A percentile compares a stretch with the other conserved stretches of the same genome.
These are phyloP conservation scores for Emydura subglobosa DNA, from an alignment of 2,113 vertebrate species.

Conservation along the genomic window DNA sequence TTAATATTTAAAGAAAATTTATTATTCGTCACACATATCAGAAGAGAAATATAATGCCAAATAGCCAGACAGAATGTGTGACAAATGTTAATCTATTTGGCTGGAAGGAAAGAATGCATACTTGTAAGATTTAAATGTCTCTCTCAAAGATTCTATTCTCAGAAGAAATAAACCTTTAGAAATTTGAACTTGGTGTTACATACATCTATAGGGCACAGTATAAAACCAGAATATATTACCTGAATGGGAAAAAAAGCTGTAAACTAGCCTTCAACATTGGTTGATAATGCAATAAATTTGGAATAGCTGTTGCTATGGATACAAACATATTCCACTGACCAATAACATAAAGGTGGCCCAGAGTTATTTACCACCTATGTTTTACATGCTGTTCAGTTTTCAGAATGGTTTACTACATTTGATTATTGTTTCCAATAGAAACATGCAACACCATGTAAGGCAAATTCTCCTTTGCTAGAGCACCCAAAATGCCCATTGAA, in stretches of 20 bases:
- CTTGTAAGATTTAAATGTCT: background rate
- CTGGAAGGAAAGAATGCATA: background rate
- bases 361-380: slow-evolving; percentile 30
- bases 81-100: background rate
- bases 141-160: background rate
- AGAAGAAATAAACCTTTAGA: slow-evolving; percentile 28
- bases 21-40: background rate
- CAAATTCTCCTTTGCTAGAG: slow-evolving; percentile 30
- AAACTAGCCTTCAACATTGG: slow-evolving; percentile 41
- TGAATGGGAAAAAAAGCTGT: slow-evolving; percentile 38
- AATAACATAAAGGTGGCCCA: slow-evolving; percentile 50
- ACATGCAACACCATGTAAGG: slow-evolving; percentile 40
- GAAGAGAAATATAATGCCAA: background rate
- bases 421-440: slow-evolving; percentile 44
- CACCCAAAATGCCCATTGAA: background rate
- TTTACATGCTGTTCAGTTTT: slow-evolving; percentile 40
- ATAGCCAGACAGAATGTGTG: background rate
- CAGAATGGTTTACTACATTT: slow-evolving; percentile 55
- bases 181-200: background rate
- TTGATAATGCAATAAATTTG: slow-evolving; percentile 53
- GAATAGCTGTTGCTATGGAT: slow-evolving; percentile 75
- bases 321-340: slow-evolving; percentile 52
- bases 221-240: slow-evolving; percentile 19
- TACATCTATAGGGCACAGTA: background rate
- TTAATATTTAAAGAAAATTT: slow-evolving; percentile 34